Evolutionary conservation across 1,140 invertebrate species (phyloP).

Genomic region (Hyphantria cunea): DNA sequence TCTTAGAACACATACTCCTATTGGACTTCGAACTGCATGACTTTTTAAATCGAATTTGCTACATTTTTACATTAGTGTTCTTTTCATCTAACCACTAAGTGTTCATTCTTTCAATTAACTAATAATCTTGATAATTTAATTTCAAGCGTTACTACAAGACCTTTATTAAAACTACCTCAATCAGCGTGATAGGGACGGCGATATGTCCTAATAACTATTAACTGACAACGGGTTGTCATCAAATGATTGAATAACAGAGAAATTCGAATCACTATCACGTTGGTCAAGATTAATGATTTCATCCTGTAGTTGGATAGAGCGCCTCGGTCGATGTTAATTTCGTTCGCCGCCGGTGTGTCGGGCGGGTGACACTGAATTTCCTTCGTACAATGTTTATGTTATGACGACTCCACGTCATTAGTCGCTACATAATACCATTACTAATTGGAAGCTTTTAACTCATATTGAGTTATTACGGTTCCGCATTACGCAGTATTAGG

Average conservation of each 20-base stretch:
- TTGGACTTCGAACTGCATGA: too few species aligned
- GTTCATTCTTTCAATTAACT: too few species aligned
- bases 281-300: slow-evolving; percentile 62
- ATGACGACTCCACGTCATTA: slow-evolving; percentile 42
- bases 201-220: too few species aligned
- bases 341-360: slow-evolving; percentile 37
- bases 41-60: too few species aligned
- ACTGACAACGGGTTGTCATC: slow-evolving; percentile 8
- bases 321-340: slow-evolving; percentile 58
- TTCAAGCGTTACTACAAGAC: too few species aligned
- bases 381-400: slow-evolving; percentile 30
- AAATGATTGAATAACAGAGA: slow-evolving; percentile 57
- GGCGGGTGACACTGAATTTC: slow-evolving; percentile 46
- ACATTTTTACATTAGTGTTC: too few species aligned
- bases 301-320: slow-evolving; percentile 55
- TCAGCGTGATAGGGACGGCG: too few species aligned
- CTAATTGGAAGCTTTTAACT: not conserved
- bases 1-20: too few species aligned
- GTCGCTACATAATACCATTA: not conserved
- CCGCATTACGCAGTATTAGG: not conserved
- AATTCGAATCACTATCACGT: slow-evolving; percentile 61
- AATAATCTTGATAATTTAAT: too few species aligned
- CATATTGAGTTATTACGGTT: slow-evolving; percentile 1
- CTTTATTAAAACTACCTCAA: too few species aligned
- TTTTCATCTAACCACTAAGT: too few species aligned